Percentiles rank a stretch among this genome's conserved stretches.
Conservation (phyloP, 2,888 invertebrate species). For the Pristionchus arcanus region DNA sequence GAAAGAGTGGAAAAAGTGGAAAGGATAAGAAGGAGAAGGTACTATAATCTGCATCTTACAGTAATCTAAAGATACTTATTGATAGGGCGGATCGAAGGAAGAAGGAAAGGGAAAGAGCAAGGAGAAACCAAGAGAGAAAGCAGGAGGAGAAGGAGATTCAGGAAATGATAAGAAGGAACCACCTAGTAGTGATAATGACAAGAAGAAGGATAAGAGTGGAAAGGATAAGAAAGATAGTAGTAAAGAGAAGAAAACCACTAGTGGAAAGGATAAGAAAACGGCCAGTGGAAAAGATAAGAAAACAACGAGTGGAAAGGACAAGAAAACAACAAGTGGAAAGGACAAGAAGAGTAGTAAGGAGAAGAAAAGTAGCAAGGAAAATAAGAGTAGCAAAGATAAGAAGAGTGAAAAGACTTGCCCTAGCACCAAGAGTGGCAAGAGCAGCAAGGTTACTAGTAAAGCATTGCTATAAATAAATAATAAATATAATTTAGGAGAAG, state of each 20-base stretch:
- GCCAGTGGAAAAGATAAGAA: conserved; percentile 8
- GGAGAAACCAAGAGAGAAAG: conserved; percentile 5
- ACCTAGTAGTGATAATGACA: conserved; percentile 42
- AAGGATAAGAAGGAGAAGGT: conserved; percentile 36
- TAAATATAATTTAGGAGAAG: neutral
- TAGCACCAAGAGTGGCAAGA: neutral
- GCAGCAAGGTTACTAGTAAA: neutral
- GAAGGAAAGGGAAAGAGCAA: neutral
- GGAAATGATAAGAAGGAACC: conserved; percentile 40
- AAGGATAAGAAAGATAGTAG: conserved; percentile 33
- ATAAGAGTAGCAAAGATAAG: neutral
- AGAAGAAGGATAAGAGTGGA: conserved; percentile 32
- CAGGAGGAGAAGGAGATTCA: conserved; percentile 8
- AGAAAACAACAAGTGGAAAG: neutral
- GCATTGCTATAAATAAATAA: neutral
- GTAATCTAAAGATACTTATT: neutral
- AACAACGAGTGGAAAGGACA: neutral
- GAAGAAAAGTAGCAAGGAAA: neutral
- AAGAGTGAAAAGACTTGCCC: neutral
- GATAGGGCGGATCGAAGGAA: conserved; percentile 41
- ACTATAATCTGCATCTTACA: neutral
- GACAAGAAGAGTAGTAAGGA: neutral
- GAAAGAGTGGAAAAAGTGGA: conserved; percentile 17
- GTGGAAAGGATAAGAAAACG: conserved; percentile 23
- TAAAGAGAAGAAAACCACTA: conserved; percentile 15